Evolutionary conservation across 1,140 invertebrate species (phyloP).

Genomic region (Pogonus chalceus): DNA sequence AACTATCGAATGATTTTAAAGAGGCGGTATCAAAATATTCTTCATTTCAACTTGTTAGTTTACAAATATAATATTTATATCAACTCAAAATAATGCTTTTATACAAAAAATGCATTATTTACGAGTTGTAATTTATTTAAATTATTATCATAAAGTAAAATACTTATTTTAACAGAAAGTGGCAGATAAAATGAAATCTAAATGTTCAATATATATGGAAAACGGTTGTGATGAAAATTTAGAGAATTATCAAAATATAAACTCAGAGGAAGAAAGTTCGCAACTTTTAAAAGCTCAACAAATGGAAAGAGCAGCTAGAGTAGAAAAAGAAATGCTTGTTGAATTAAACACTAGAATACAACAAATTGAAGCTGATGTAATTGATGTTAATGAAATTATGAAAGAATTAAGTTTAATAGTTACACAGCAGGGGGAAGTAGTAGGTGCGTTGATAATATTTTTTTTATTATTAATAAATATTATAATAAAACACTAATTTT

Average conservation of each 20-base stretch:
- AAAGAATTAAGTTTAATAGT: conserved; percentile 73
- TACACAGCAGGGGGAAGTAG: conserved; percentile 66
- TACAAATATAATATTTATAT: conserved; percentile 4
- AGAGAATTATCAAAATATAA: conserved; percentile 36
- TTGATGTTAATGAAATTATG: conserved; percentile 90
- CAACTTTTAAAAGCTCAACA: conserved; percentile 44
- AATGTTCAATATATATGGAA: conserved; percentile 43
- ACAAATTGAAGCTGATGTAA: conserved; percentile 72
- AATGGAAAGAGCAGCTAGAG: conserved; percentile 51
- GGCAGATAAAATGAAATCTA: conserved; percentile 65
- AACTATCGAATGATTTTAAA: conserved; percentile 69
- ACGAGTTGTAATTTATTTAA: neutral
- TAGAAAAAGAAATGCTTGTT: conserved; percentile 62
- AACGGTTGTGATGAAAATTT: conserved; percentile 34
- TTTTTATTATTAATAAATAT: conserved; percentile 11
- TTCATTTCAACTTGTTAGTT: conserved; percentile 60
- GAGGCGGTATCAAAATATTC: conserved; percentile 69
- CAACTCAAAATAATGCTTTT: neutral
- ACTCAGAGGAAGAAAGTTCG: conserved; percentile 33
- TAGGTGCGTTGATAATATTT: conserved; percentile 50
- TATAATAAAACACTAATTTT: conserved; percentile 22
- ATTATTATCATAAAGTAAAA: too few species aligned
- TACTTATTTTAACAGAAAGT: conserved; percentile 44
- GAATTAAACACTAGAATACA: conserved; percentile 64
- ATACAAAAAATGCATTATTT: neutral